Base-by-base conservation (phyloP, 1,140 invertebrate genomes). In the Dufourea novaeangliae region DNA sequence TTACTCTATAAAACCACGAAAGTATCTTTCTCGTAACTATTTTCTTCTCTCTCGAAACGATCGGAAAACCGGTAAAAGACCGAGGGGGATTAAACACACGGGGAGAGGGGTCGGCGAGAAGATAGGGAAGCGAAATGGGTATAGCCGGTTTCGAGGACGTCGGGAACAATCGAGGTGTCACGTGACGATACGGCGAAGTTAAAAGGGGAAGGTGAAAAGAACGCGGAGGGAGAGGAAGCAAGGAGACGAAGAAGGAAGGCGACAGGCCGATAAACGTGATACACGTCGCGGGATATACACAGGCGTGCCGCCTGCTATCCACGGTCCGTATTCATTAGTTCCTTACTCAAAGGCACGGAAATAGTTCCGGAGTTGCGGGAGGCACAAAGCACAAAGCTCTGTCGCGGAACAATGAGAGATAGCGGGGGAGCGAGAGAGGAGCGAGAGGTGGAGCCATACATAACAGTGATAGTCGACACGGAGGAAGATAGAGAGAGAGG, bases 371-470 rank as follows among this genome's bases (percentile, higher is more conserved):
- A 92, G 88, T 91, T 90, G 85, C 85, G 79, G 76, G 83, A 86
- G 86, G 88, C 80, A 92, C 90, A 92, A 92, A 92, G 91, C 90
- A 92, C 91, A 92, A 92, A 92, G 91, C 91, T 91, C 88, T 86
- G 88, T 87, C 87, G 88, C 84, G 82, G 90, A 92, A 92, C 91
- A 92, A 92, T 92, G 91, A 92, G 89, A 79, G 84, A 78, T 75
- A 78, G 80, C 84, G 67, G 73, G 74, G 73, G 68, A 77, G 76
- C 29, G 74, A 71, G 84, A 72, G 61, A 89, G 59, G 57, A 34
- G 56, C 56, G 56, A 70, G 68, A 62, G 75, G 75, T 71, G 75
- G 46, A 70, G 57, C 41, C 68, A 37, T 63, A 77, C 75, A 56
- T 70, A 77, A 75, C 77, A 59, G 77, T 62, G 77, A 83, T 78